Percentiles rank a stretch among this genome's conserved stretches.
Conservation (phyloP, 1,140 invertebrate genomes). For the Riptortus pedestris region DNA sequence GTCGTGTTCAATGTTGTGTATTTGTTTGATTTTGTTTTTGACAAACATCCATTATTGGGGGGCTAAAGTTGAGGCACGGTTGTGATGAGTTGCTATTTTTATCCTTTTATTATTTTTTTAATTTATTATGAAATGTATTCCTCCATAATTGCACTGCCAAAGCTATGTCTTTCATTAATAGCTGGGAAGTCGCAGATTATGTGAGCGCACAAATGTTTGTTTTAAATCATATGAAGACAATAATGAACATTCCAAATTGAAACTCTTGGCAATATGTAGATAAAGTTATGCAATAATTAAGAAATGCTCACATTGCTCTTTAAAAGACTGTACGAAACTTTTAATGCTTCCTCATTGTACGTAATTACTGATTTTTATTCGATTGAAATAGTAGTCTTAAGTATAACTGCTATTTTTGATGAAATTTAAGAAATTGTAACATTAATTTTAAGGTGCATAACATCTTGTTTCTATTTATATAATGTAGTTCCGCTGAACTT, state of each 20-base stretch:
- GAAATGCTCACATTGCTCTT: constrained; percentile 11
- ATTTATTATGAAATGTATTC: constrained; percentile 5
- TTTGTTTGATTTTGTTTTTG: constrained; percentile 9
- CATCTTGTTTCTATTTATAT: neutral
- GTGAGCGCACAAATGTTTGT: neutral
- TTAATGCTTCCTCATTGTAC: constrained; percentile 3
- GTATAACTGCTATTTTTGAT: neutral
- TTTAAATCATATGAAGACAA: neutral
- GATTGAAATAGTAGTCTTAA: neutral
- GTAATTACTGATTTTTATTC: neutral
- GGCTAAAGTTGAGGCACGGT: neutral
- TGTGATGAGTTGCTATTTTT: constrained; percentile 5
- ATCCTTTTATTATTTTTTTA: neutral
- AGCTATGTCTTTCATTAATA: constrained; percentile 16
- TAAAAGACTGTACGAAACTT: constrained; percentile 16
- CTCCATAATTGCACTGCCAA: constrained; percentile 17
- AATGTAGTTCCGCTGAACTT: neutral
- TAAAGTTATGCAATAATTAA: neutral
- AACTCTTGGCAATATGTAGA: constrained; percentile 6
- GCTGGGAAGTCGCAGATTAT: constrained; percentile 14
- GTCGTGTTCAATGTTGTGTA: constrained; percentile 7
- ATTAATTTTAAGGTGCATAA: neutral
- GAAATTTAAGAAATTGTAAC: neutral
- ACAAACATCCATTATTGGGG: constrained; percentile 4
- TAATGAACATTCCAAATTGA: constrained; percentile 12